Evolutionary conservation across 64 coral and sea anemone species (phyloP), one percentile per base, ranked within the genome.

Genomic region (Actinia tenebrosa): DNA sequence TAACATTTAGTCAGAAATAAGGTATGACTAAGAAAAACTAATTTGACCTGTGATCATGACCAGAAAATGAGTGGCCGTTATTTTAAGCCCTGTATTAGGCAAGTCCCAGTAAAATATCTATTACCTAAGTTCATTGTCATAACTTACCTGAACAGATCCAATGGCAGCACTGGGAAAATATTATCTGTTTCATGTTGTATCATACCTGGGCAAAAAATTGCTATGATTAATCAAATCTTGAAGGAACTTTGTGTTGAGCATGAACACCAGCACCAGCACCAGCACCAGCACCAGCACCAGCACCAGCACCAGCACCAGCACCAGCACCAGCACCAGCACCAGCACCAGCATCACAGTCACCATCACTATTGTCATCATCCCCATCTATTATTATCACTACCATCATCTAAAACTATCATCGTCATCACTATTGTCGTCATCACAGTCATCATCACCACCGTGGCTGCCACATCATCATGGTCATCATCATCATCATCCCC

Each of bases 111-210:
- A 4, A 50, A 50, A 50, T 50, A 50, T 50, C 47, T 50, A 47
- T 47, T 47, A 47, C 6, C 46, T 47, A 47, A 47, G 8, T 68
- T 2, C 14, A 61, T 17, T 15, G 3, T 44, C 7, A 47, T 37
- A 23, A 84, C 82, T 54, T 56, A 85, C 83, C 63, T 85, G 83
- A 59, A 85, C 22, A 85, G 25, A n/a, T 85, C 60, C 18, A 85
- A 27, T 3, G 83, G 56, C 43, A 85, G 42, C 16, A 85, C 60
- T 44, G 83, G 83, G 17, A 61, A 64, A 20, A 85, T 85, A 25
- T 43, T 44, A 19, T 85, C 83, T 47, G 79, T 10, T 53, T 81
- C 79, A 81, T 81, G 43, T 23, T 81, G 44, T 81, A 81, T 81
- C 44, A 81, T 53, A 52, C 44, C 79, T 81, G 44, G 30, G 30